A percentile compares a stretch with the other conserved stretches of the same genome.
phyloP scores from a whole-genome alignment of 92 coral and sea anemone species.

The Chrysogorgia sp. region DNA sequence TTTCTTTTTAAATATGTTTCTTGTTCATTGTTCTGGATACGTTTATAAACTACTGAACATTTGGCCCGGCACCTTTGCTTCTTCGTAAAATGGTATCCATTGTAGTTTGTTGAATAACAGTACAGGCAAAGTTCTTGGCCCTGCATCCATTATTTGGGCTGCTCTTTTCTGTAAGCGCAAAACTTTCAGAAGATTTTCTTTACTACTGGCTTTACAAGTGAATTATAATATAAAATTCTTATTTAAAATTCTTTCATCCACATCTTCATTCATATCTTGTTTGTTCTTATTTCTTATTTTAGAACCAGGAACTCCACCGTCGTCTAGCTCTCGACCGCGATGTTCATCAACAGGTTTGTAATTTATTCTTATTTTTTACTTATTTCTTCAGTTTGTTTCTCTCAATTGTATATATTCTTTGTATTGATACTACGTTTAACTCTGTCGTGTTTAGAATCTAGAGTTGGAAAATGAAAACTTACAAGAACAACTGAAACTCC shows the following conservation, averaged over 20 bases:
- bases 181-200: no score
- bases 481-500: conserved; percentile 16
- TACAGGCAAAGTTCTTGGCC: no score
- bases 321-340: conserved; percentile 88
- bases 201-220: no score
- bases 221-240: no score
- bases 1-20: no score
- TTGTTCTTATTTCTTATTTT: not conserved
- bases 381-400: not conserved
- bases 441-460: conserved; percentile 11
- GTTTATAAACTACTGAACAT: no score
- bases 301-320: conserved; percentile 88
- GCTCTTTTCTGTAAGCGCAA: no score
- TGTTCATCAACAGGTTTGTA: conserved; percentile 44
- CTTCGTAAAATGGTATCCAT: no score
- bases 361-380: not conserved
- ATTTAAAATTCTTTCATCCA: not conserved
- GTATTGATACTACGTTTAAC: not conserved
- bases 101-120: no score
- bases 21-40: no score
- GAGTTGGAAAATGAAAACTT: conserved; percentile 24
- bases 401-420: not conserved
- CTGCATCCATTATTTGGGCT: no score
- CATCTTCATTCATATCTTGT: not conserved
- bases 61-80: no score